Conservation (phyloP, 2,888 invertebrate genomes). For the Muschampia plurimacula region DNA sequence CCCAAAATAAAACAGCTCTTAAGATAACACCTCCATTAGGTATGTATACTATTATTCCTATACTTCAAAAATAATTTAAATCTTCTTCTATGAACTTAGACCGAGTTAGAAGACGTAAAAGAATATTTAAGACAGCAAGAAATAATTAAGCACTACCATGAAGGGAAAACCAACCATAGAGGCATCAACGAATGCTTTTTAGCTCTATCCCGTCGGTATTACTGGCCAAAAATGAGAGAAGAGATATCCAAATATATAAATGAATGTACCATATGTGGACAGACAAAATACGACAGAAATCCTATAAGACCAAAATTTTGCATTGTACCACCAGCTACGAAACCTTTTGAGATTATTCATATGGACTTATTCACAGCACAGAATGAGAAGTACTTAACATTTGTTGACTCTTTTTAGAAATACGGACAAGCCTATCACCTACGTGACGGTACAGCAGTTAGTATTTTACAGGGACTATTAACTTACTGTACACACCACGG, state of each 20-base stretch:
- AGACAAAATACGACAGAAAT: background rate
- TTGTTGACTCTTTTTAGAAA: background rate
- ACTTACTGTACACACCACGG: background rate
- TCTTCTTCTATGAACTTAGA: background rate
- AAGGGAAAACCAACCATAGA: background rate
- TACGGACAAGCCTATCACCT: background rate
- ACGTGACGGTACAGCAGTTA: background rate
- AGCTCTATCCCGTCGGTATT: background rate
- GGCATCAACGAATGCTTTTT: background rate
- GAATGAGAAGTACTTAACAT: background rate
- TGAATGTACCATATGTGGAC: background rate
- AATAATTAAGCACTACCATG: background rate
- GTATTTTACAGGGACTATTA: background rate
- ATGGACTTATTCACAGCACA: background rate
- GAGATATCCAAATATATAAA: background rate
- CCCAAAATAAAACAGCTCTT: background rate
- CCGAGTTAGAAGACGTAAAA: background rate
- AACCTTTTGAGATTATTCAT: background rate
- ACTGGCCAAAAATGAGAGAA: background rate
- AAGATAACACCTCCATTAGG: background rate
- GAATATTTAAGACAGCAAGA: background rate
- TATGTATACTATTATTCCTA: background rate
- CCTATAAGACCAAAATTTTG: background rate
- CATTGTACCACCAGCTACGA: background rate
- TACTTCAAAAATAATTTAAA: background rate